Conservation (phyloP, 2,113 vertebrate genomes). For the Halichoerus grypus region DNA sequence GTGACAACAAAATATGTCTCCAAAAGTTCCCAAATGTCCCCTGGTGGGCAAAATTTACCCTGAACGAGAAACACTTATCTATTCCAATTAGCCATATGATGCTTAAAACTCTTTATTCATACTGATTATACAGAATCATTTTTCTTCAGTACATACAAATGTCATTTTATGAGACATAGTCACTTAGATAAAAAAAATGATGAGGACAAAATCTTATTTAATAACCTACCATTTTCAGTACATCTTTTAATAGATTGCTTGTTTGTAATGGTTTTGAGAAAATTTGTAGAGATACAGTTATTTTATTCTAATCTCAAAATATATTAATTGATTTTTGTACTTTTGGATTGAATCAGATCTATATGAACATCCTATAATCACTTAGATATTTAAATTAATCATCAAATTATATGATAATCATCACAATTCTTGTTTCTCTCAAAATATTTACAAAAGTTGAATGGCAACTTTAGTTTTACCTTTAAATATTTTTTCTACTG, state of each 20-base stretch:
- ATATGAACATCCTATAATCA: neutral
- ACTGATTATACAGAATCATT: neutral
- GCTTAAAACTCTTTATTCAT: neutral
- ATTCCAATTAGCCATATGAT: neutral
- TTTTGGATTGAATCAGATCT: neutral
- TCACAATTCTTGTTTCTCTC: neutral
- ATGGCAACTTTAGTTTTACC: neutral
- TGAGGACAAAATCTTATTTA: neutral
- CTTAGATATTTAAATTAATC: conserved; percentile 3
- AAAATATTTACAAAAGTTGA: conserved; percentile 30
- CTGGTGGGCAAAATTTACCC: neutral
- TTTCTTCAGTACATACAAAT: neutral
- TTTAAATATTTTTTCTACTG: neutral
- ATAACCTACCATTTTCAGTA: neutral
- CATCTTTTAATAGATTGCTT: neutral
- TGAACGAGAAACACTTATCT: neutral
- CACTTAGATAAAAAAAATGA: neutral
- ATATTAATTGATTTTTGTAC: neutral
- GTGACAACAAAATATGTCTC: neutral
- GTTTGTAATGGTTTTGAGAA: neutral
- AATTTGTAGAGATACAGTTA: neutral
- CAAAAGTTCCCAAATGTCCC: neutral
- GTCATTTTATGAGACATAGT: neutral
- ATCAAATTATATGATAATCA: neutral
- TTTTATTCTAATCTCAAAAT: conserved; percentile 33